phyloP scores from a whole-genome alignment of 1,140 invertebrate species.

The Eufriesea mexicana region DNA sequence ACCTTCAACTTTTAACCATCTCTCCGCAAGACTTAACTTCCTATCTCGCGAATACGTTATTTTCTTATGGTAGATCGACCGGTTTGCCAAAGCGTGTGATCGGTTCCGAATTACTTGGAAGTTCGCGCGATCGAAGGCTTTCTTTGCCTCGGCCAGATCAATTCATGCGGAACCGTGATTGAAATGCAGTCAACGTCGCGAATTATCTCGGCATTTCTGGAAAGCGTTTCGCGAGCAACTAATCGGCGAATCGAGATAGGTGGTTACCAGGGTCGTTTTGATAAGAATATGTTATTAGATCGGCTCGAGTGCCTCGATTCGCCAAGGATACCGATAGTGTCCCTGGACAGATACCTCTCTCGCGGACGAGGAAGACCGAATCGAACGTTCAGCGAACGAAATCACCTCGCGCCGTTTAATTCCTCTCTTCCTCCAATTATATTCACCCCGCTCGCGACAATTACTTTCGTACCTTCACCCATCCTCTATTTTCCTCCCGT shows the following conservation, averaged over 20 bases:
- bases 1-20: slow-evolving; percentile 6
- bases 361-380: neutral
- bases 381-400: slow-evolving; percentile 47
- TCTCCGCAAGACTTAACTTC: neutral
- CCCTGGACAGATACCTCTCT: neutral
- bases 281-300: neutral
- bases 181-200: neutral
- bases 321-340: neutral
- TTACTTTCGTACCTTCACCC: slow-evolving; percentile 25
- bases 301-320: neutral
- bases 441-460: slow-evolving; percentile 7
- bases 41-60: slow-evolving; percentile 16
- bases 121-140: neutral
- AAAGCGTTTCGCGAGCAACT: neutral
- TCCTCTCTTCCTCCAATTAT: slow-evolving; percentile 61
- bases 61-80: neutral
- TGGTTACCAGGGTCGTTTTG: neutral
- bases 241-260: neutral
- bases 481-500: neutral
- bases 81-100: neutral
- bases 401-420: slow-evolving; percentile 62
- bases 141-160: neutral
- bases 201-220: neutral
- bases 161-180: neutral
- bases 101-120: neutral